phyloP scores from a whole-genome alignment of 2,888 invertebrate genomes.

The Parnassius mnemosyne region DNA sequence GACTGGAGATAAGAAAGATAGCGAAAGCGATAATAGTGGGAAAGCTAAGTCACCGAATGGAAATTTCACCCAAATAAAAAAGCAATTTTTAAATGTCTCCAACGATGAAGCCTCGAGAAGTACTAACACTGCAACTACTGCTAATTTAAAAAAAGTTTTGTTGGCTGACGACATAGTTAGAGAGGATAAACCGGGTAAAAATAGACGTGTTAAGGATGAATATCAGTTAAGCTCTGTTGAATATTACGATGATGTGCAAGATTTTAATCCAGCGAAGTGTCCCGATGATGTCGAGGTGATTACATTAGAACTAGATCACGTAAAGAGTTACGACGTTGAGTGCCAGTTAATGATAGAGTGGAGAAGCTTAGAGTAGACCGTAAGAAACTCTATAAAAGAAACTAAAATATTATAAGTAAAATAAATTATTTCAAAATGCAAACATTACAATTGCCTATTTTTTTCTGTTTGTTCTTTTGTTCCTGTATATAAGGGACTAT shows the following conservation, averaged over 20 bases:
- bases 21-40: background rate
- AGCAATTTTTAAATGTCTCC: background rate
- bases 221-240: conserved; percentile 63
- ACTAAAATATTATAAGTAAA: background rate
- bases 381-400: background rate
- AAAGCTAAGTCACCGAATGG: background rate
- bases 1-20: background rate
- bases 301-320: conserved; percentile 46
- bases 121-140: conserved; percentile 23
- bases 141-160: conserved; percentile 12
- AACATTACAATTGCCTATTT: too few species aligned
- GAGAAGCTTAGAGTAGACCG: conserved; percentile 48
- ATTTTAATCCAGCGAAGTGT: conserved; percentile 45
- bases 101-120: too few species aligned
- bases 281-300: conserved; percentile 51
- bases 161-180: background rate
- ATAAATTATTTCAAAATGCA: background rate
- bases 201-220: conserved; percentile 45
- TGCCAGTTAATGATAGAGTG: conserved; percentile 56
- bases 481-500: too few species aligned
- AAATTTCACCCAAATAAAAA: background rate
- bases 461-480: too few species aligned
- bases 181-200: conserved; percentile 18
- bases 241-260: conserved; percentile 55
- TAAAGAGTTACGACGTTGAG: conserved; percentile 56